These are phyloP conservation scores for Cephalophus harveyi DNA, from an alignment of 2,113 vertebrate species.

Conservation along the genomic window DNA sequence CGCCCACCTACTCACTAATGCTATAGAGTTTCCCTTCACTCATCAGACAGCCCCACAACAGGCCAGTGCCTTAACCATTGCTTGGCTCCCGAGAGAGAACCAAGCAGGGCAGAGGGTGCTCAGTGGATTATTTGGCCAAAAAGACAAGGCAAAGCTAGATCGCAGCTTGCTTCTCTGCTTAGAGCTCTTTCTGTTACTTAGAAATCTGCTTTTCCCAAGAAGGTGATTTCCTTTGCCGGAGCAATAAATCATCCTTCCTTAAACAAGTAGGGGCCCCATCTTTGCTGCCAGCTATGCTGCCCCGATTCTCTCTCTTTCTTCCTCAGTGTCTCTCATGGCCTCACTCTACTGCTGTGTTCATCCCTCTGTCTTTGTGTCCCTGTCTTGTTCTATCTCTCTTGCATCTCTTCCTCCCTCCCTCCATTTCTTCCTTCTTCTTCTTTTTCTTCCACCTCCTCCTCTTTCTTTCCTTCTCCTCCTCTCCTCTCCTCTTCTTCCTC, in stretches of 20 bases:
- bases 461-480: background rate
- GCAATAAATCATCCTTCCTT: background rate
- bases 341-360: background rate
- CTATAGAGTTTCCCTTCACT: background rate
- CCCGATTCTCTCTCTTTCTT: background rate
- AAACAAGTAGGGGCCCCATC: background rate
- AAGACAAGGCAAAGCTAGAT: background rate
- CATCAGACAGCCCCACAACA: background rate
- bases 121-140: background rate
- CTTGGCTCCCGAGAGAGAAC: background rate
- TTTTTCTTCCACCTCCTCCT: background rate
- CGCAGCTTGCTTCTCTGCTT: background rate
- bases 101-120: background rate
- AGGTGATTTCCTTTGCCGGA: background rate
- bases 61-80: background rate
- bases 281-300: background rate
- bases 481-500: background rate
- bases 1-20: background rate
- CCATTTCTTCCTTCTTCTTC: background rate
- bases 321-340: background rate
- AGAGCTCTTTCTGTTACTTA: background rate
- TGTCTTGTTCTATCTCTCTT: background rate
- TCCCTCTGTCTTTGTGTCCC: background rate
- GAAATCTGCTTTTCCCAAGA: background rate
- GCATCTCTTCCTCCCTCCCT: background rate